Conservation (phyloP, 2,888 invertebrate genomes). For the Melipona beecheii region DNA sequence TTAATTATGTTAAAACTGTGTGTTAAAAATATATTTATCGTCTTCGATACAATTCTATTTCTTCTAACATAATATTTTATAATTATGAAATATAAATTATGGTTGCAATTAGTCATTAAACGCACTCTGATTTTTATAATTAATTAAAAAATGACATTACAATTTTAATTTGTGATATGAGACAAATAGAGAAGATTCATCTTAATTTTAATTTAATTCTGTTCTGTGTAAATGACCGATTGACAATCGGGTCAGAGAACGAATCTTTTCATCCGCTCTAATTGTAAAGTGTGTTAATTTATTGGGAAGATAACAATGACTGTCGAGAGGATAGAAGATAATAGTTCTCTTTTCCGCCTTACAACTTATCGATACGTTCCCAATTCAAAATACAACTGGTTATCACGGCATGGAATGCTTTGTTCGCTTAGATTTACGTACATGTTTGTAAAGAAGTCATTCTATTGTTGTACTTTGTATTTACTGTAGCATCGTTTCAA, state of each 20-base stretch:
- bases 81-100: too few species aligned
- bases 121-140: too few species aligned
- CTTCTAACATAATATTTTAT: too few species aligned
- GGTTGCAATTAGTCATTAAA: too few species aligned
- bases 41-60: too few species aligned
- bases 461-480: neutral
- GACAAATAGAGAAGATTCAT: too few species aligned
- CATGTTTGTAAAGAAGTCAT: neutral
- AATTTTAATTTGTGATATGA: too few species aligned
- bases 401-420: neutral
- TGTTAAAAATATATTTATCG: too few species aligned
- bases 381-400: constrained; percentile 1
- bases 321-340: neutral
- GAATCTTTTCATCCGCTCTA: neutral
- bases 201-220: neutral
- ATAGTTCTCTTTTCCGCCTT: neutral
- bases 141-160: too few species aligned
- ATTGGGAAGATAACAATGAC: neutral
- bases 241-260: neutral
- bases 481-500: neutral
- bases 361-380: constrained; percentile 16
- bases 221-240: neutral
- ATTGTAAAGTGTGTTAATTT: neutral
- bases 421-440: too few species aligned
- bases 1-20: neutral